phyloP scores from a whole-genome alignment of 1,140 invertebrate genomes.

The Wasmannia auropunctata region DNA sequence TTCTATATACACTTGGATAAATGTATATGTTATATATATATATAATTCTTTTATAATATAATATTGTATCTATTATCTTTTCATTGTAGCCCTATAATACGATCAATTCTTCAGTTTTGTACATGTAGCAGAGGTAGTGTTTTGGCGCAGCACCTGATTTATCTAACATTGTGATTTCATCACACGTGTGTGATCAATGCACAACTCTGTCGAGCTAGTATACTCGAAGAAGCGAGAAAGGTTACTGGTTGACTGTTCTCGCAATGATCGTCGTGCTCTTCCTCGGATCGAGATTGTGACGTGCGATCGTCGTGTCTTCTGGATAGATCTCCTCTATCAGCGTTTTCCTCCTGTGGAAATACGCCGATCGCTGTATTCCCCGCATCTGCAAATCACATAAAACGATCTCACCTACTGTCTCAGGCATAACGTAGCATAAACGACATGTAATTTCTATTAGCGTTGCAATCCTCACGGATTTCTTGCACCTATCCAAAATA shows the following conservation, averaged over 20 bases:
- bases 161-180: constrained; percentile 69
- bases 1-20: constrained; percentile 64
- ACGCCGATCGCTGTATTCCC: constrained; percentile 64
- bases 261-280: constrained; percentile 45
- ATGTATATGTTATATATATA: constrained; percentile 64
- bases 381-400: constrained; percentile 73
- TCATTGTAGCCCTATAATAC: constrained; percentile 78
- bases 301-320: constrained; percentile 52
- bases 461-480: neutral
- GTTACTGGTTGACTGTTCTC: constrained; percentile 57
- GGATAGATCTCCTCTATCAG: constrained; percentile 63
- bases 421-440: neutral
- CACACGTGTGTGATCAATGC: constrained; percentile 15
- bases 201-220: constrained; percentile 36
- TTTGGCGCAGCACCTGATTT: constrained; percentile 79
- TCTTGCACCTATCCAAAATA: neutral
- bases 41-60: constrained; percentile 57
- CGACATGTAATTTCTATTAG: neutral
- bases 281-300: constrained; percentile 61
- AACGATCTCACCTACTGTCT: neutral
- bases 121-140: constrained; percentile 82
- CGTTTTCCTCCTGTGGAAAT: constrained; percentile 68
- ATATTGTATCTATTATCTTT: constrained; percentile 60
- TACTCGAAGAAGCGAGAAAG: constrained; percentile 22
- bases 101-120: constrained; percentile 80